Evolutionary conservation across 1,140 invertebrate genomes (phyloP), one percentile per base, ranked within the genome.

Genomic region (Aphelinus atriplicis): DNA sequence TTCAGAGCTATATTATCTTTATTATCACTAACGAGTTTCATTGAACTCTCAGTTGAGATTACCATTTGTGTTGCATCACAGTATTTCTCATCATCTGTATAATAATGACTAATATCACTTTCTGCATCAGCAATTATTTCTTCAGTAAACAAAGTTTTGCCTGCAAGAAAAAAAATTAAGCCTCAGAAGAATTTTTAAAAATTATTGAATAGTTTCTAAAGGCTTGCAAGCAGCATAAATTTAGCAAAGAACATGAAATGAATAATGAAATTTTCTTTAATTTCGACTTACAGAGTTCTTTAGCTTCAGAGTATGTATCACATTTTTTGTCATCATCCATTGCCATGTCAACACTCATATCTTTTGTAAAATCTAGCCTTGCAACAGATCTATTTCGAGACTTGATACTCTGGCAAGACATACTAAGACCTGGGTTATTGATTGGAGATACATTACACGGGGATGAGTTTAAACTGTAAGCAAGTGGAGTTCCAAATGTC

Each of bases 381-480:
- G 76, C 71, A 1, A 61, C 81, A 0, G 81, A 81, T 77, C 80
- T 81, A 45, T 26, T 26, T 26, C 79, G 81, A 56, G 72, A 78
- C 73, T 72, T 78, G 3, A 80, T 70, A 79, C 79, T 87, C 71
- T 87, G 81, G 51, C 69, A 81, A 1, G 82, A 83, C 80, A 83
- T 84, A 47, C 81, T 65, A 3, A 79, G 74, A 3, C 46, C 56
- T 6, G 62, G 26, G 55, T 78, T 82, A 6, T 67, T 73, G 76
- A 88, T 87, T 1, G 86, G 86, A 5, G 86, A 87, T 58, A 87
- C 78, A 62, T 82, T 80, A 5, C 82, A 80, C 7, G 83, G 79
- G 3, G 86, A 86, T 65, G 84, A 70, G 63, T 79, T 78, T 47
- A 50, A 71, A 53, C 48, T 60, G 55, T 68, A 71, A 47, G 75